Evolutionary conservation across 2,113 vertebrate genomes (phyloP).

Genomic region (Proteles cristata): DNA sequence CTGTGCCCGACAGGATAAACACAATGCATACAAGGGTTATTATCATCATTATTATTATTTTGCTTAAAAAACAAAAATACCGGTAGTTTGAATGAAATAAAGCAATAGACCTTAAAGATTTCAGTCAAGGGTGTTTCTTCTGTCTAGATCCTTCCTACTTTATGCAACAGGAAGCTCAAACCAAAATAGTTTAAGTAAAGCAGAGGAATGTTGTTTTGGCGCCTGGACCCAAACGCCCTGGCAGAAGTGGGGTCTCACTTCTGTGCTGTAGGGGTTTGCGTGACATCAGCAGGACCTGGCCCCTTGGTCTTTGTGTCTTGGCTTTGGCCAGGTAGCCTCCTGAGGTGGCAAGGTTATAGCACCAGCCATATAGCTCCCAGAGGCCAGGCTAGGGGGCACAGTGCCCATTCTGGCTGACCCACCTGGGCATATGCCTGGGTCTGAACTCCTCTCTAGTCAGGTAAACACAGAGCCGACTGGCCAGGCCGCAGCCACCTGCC

Average conservation of each 20-base stretch:
- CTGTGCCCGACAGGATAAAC: neutral
- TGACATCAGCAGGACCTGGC: neutral
- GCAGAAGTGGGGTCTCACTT: neutral
- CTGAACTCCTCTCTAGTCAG: neutral
- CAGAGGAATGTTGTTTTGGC: neutral
- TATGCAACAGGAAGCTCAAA: neutral
- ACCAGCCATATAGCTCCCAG: neutral
- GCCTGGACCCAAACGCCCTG: neutral
- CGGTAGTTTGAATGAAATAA: neutral
- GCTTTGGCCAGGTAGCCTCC: neutral
- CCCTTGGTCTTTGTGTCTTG: neutral
- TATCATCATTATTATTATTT: neutral
- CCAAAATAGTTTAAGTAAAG: neutral
- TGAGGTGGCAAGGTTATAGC: neutral
- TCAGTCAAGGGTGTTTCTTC: neutral
- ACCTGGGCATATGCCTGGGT: neutral
- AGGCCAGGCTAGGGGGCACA: no score
- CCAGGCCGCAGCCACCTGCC: neutral
- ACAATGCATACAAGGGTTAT: neutral
- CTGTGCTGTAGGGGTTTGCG: neutral
- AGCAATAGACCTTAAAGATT: neutral
- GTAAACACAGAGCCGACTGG: neutral
- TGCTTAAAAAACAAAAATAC: neutral
- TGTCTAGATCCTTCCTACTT: neutral
- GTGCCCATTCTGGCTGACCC: neutral